Evolutionary conservation across 2,888 invertebrate genomes (phyloP), one percentile per base, ranked within the genome.

Genomic region (Latheticus oryzae): DNA sequence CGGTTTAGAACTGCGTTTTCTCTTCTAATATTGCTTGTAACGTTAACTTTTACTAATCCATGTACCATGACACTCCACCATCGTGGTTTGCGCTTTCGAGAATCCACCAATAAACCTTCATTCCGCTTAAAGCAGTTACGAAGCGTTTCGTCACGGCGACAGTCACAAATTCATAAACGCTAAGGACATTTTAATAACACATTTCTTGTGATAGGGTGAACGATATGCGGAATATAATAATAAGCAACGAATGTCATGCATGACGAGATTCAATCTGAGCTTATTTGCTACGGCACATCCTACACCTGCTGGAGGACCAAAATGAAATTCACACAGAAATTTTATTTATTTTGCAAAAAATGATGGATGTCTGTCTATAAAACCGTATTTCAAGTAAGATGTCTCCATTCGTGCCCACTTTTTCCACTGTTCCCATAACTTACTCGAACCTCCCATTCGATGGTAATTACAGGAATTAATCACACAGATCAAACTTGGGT

Each of bases 161-260:
- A 28, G 26, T 50, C 50, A 28, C 50, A 38, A 38, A 50, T 50
- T 13, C 48, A 37, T 47, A 47, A 48, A 48, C 17, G 35, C 35
- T 26, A 37, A 50, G 38, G 50, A 50, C 50, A 52, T 52, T 52
- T 52, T 52, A 52, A 52, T 52, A 42, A 32, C 16, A 30, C 40
- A 24, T 48, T 48, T 24, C 16, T 24, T 9, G 38, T 35, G 24
- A 47, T 23, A 48, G 48, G 37, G 17, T 24, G 50, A 24, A 38
- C 38, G 50, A 50, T 50, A 35, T 47, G 47, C 47, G 47, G 47
- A 47, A 24, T 33, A 47, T 47, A 40, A 42, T 52, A 40, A 51
- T 51, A 51, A 35, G 15, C 33, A 33, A 52, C 40, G 42, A 42
- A 37, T 45, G 53, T 53, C 43, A 43, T 24, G 53, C 53, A 35